Percentiles rank a stretch among this genome's conserved stretches.
Evolutionary conservation across 2,888 invertebrate species (phyloP).

Genomic region (Lasiommata megera): DNA sequence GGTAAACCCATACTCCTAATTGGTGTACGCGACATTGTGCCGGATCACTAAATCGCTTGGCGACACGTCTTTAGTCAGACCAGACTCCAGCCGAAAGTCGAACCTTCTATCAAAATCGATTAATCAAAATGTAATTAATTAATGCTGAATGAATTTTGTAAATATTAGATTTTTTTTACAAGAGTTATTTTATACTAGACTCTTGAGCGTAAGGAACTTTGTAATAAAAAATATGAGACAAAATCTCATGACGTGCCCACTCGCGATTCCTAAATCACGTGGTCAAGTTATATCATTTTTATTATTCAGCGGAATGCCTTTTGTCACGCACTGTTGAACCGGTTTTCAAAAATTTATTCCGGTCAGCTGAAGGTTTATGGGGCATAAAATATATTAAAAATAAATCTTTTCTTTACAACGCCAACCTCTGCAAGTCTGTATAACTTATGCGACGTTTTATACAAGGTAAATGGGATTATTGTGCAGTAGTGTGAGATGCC

Average conservation of each 20-base stretch:
- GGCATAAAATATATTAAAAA: constrained; percentile 24
- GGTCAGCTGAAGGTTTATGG: neutral
- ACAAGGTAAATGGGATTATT: neutral
- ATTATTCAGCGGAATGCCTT: neutral
- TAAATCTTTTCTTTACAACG: constrained; percentile 24
- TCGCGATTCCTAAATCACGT: constrained; percentile 1
- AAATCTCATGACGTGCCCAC: neutral
- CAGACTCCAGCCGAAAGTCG: too few species aligned
- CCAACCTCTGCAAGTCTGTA: neutral
- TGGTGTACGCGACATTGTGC: too few species aligned
- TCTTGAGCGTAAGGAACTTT: too few species aligned
- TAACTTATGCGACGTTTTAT: neutral
- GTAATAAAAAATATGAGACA: neutral
- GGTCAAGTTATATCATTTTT: constrained; percentile 19
- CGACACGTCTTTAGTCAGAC: too few species aligned
- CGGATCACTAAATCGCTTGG: too few species aligned
- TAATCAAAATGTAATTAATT: too few species aligned
- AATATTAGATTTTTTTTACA: too few species aligned
- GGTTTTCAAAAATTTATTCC: constrained; percentile 6
- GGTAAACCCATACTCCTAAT: too few species aligned
- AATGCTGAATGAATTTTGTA: too few species aligned
- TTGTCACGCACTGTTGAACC: constrained; percentile 6
- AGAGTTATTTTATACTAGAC: too few species aligned
- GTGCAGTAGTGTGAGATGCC: neutral
- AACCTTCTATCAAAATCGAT: too few species aligned